Base-by-base conservation (phyloP, 2,797 vertebrate species). In the Alcedo atthis region DNA sequence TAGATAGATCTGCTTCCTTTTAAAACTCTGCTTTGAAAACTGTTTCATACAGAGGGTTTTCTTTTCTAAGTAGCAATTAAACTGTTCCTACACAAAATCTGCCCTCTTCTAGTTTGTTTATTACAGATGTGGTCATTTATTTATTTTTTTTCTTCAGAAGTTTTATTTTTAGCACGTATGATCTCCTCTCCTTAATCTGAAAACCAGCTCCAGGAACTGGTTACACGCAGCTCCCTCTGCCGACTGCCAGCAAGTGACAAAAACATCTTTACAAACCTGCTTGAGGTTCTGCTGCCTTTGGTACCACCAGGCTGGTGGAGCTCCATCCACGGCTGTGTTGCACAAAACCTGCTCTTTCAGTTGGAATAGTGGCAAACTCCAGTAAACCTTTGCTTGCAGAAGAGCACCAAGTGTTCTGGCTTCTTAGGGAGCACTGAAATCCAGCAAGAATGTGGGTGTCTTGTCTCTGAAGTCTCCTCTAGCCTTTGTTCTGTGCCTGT, bases 151-250 rank as follows among this genome's bases (percentile, higher is more conserved):
- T 55, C 32, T 61, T 63, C n/a, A 3, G 20, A 18, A 54, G 40
- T 69, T 86, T 70, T 90, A 84, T 93, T 95, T 95, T 94, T 93
- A 95, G 68, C 75, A 3, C 18, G 9, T 54, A 32, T 70, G 88
- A 85, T 93, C 57, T 77, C 85, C 68, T 90, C 73, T 40, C 15
- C 66, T 84, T 82, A 57, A 92, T 67, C 7, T 37, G 86, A 77
- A 87, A 77, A 91, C 6, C 93, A 93, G 83, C 19, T 12, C 24
- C 61, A 16, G 71, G 63, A 22, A 10, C 32, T 0, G 42, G 62
- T 17, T 83, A 13, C 40, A 1, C 2, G 40, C 63, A 35, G 90
- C 94, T 85, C 90, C 90, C 93, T 94, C 93, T 95, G 86, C 92
- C 13, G 92, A 67, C 70, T 49, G 24, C 20, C 63, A n/a, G 74